Evolutionary conservation across 2,113 vertebrate species (phyloP), one percentile per base, ranked within the genome.

Genomic region (Neolamprologus falcicula): DNA sequence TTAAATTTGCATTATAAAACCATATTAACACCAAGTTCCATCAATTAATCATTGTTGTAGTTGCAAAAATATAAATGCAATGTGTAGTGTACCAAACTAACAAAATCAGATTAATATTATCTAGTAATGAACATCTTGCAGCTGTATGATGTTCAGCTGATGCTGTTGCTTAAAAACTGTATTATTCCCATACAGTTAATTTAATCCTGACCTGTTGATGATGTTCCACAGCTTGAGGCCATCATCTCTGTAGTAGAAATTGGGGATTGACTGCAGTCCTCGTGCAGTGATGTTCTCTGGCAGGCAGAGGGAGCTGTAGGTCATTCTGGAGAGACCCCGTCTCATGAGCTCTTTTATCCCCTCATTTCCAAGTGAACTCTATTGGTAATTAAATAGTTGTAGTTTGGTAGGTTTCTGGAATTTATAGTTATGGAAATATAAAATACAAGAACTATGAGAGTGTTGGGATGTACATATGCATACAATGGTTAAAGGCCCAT

Each of bases 211-310:
- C 93, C 82, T 80, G 37, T 54, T 82, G 47, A 94, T 92, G 59
- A 90, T 83, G 59, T 59, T 35, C 93, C 94, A 95, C 73, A 91
- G 42, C 2, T 28, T 28, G 26, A 28, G 26, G 26, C 26, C 26
- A 28, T 28, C 26, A 28, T 28, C 26, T 28, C 26, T 84, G 92
- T 93, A 95, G 78, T 92, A 92, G 88, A 76, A 92, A 61, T 93
- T 88, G 7, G 94, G 93, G 53, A 94, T 81, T 0, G 82, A 89
- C 33, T 93, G 83, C 63, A 94, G 86, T 57, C 92, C 90, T 84
- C 92, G 84, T 81, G 73, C 84, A 42, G 71, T 10, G 66, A 94
- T 94, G 87, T 93, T 85, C 40, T 95, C 90, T 19, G 93, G 89
- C 53, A 94, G 84, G 53, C 92, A 94, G 86, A 93, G 83, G 16